Evolutionary conservation across 2,797 vertebrate genomes (phyloP), one percentile per base, ranked within the genome.

Genomic region (Chromobotia macracanthus): DNA sequence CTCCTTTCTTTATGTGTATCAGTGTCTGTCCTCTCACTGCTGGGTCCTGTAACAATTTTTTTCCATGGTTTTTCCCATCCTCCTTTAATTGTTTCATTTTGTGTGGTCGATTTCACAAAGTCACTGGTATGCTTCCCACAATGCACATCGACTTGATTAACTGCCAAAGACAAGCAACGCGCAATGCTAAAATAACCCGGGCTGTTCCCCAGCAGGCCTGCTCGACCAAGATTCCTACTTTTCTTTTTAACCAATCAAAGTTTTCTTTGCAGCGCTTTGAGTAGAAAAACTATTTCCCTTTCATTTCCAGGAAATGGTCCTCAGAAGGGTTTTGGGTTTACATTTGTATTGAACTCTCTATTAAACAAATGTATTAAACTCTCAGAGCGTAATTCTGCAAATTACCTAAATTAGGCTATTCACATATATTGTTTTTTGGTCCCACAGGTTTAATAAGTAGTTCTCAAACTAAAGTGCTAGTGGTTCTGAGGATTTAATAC

Each of bases 1-100:
- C 82, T 84, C 28, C 67, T 79, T 79, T 83, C 75, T 85, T 81
- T 85, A 80, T 85, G 75, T 84, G 79, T 84, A 60, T 69, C 78
- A 72, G 44, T 80, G 74, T 82, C 68, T 71, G 50, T 50, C 76
- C 61, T 77, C 60, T 65, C 80, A 85, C 73, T 0, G 70, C 80
- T 80, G 10, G 18, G 77, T 82, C 77, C 64, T 69, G 78, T 80
- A 67, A 41, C 18, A 41, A 86, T 74, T 70, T 55, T 81, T 82
- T 83, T 66, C 10, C 51, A 78, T 80, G 80, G 80, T 79, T 46
- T 74, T 31, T 78, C 11, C 41, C 11, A 77, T 78, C 38, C 35
- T 75, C 44, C 66, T 72, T 82, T n/a, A 72, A 46, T 77, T 80
- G 63, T 79, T 35, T 58, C 80, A 79, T 84, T 82, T 71, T 74